A percentile compares a stretch with the other conserved stretches of the same genome.
These are phyloP conservation scores for Caranx melampygus DNA, from an alignment of 2,113 vertebrate genomes.

Conservation along the genomic window DNA sequence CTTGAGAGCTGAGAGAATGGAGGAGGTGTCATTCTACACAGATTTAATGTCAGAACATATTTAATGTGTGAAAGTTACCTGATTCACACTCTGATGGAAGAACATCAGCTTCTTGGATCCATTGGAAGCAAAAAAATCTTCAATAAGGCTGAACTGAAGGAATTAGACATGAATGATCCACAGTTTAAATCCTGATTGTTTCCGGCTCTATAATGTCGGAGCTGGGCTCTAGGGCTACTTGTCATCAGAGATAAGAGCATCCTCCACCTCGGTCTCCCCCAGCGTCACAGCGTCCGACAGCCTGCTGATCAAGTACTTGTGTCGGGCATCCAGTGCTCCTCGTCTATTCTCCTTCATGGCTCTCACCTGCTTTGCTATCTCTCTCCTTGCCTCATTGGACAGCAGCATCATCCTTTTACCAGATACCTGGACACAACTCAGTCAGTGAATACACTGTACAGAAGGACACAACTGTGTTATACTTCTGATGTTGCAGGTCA, in stretches of 20 bases:
- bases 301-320: constrained; percentile 84
- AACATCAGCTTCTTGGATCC: constrained; percentile 87
- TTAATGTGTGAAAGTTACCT: constrained; percentile 68
- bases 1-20: not conserved
- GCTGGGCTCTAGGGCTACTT: constrained; percentile 68
- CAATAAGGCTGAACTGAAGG: constrained; percentile 82
- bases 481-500: no score
- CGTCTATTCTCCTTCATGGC: constrained; percentile 83
- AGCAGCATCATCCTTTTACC: constrained; percentile 76
- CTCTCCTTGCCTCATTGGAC: constrained; percentile 83
- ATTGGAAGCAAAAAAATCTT: constrained; percentile 84
- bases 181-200: fast-evolving
- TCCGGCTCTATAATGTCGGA: not conserved
- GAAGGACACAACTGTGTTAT: not conserved
- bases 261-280: constrained; percentile 82
- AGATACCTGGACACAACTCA: constrained; percentile 61
- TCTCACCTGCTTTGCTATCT: constrained; percentile 78
- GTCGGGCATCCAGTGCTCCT: constrained; percentile 81
- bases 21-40: not conserved
- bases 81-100: constrained; percentile 83
- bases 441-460: not conserved
- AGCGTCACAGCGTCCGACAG: constrained; percentile 76
- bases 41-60: no score
- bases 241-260: constrained; percentile 83
- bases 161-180: not conserved